Base-by-base conservation (phyloP, 35 echinoderm and acorn worm species). In the Patiria miniata region DNA sequence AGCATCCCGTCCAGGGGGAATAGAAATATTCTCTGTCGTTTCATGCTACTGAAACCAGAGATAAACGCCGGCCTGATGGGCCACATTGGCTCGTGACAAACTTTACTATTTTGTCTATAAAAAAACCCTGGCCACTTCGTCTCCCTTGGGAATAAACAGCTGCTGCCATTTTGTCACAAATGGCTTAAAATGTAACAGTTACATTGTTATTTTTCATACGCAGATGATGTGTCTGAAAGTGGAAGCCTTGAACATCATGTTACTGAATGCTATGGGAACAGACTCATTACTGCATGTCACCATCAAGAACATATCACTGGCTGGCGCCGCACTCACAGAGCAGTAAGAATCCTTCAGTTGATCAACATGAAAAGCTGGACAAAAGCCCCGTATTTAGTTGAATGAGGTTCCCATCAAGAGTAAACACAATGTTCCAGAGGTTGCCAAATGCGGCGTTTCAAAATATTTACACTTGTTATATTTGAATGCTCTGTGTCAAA, bases 231-330 rank as follows among this genome's bases (percentile, higher is more conserved):
- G 57, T 5, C 39, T 90, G 34, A 39, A 84, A 33, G 38, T 90
- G 22, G 88, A 90, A 38, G 81, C 88, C 2, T 18, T 90, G 10
- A 90, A 83, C 23, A 33, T 90, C 9, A 90, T 90, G 88, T 69
- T 90, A 44, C 54, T 90, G 22, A 83, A 90, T 77, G 88, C 88
- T 26, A 83, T 84, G 56, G 80, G 79, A 23, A 83, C 81, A 2
- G 81, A 83, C 8, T 82, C 88, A 2, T 57, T 90, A 30, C 50
- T 90, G 47, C 88, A 90, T 78, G 50, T 78, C 28, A 83, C 87
- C 21, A 68, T 82, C 79, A 82, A 56, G 34, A 81, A 61, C 52
- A 40, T 77, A 23, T 69, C 15, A 23, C 39, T 84, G 56, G 51
- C 30, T 8, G 82, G 37, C 7, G 51, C 32, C 39, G 32, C 58